These are phyloP conservation scores for Xerus inauris DNA, from an alignment of 2,113 vertebrate species.

Conservation along the genomic window DNA sequence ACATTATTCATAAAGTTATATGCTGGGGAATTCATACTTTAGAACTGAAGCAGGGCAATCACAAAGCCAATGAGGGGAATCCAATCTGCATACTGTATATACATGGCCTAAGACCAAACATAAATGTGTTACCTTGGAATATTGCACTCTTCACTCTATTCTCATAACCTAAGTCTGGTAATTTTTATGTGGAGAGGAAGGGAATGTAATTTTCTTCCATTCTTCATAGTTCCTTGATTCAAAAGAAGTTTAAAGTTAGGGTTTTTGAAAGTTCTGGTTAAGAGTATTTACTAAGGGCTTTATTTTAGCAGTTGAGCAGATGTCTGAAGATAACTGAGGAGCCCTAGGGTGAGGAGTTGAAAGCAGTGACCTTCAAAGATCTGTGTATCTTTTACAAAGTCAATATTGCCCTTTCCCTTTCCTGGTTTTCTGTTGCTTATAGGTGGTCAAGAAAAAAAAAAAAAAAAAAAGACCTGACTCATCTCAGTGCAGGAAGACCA, in stretches of 20 bases:
- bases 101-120: not conserved
- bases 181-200: not conserved
- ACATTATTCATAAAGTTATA: conserved; percentile 4
- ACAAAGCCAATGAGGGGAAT: not conserved
- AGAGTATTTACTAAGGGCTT: not conserved
- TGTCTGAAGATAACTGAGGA: not conserved
- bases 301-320: not conserved
- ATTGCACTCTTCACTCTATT: not conserved
- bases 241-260: not conserved
- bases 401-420: not conserved
- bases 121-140: not conserved
- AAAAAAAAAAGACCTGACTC: not conserved
- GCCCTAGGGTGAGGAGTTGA: not conserved
- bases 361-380: not conserved
- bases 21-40: not conserved
- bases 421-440: not conserved
- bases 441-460: not conserved
- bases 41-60: not conserved
- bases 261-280: not conserved
- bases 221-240: not conserved
- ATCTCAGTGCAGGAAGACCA: not conserved
- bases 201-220: not conserved
- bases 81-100: not conserved
- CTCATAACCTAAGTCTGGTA: not conserved
- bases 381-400: not conserved